Conservation (phyloP, 1,140 invertebrate species). For the Trinorchestia longiramus region DNA sequence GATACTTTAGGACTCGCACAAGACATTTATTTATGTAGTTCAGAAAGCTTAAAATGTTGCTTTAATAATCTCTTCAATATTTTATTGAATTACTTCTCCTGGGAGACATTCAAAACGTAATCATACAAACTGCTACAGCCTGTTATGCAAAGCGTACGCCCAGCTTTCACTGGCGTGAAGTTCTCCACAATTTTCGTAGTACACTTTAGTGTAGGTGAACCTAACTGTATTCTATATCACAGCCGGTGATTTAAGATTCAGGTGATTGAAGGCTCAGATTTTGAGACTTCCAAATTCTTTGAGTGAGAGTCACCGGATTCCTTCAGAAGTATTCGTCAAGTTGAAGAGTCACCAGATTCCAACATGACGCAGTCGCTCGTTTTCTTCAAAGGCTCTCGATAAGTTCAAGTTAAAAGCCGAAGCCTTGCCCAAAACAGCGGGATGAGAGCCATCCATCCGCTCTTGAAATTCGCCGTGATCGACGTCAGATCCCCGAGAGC, state of each 20-base stretch:
- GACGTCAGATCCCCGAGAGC: neutral
- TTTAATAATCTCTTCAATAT: too few relatives aligned
- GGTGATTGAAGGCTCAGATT: neutral
- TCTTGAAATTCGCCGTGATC: neutral
- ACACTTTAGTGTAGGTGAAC: neutral
- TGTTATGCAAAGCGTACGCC: too few relatives aligned
- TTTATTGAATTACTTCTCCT: too few relatives aligned
- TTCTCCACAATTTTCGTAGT: neutral
- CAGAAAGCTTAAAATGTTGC: too few relatives aligned
- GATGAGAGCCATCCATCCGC: neutral
- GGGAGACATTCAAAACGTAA: too few relatives aligned
- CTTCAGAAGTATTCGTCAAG: neutral
- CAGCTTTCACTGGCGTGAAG: neutral
- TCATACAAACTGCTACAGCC: too few relatives aligned
- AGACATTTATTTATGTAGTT: too few relatives aligned
- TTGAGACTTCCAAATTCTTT: neutral
- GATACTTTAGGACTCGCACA: too few relatives aligned
- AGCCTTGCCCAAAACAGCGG: neutral
- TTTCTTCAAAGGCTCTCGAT: neutral
- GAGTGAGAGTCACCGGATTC: neutral
- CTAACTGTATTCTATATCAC: neutral
- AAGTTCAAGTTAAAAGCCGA: slow-evolving; percentile 8
- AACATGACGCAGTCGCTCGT: neutral
- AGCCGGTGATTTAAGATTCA: neutral
- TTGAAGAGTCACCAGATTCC: neutral